A percentile compares a stretch with the other conserved stretches of the same genome.
Conservation (phyloP, 2,113 vertebrate genomes). For the Silurus glanis region DNA sequence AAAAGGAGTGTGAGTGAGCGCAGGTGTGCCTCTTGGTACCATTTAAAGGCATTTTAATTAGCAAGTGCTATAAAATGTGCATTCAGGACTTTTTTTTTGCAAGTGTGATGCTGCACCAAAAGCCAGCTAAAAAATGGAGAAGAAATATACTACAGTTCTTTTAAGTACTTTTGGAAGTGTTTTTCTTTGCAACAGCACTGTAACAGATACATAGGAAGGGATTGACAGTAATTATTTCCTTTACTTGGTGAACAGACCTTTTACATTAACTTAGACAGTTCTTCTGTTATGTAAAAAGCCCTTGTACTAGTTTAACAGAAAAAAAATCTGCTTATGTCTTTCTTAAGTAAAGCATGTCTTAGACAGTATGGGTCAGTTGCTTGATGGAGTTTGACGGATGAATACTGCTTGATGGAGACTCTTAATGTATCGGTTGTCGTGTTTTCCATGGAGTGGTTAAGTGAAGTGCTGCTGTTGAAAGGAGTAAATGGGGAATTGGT, state of each 20-base stretch:
- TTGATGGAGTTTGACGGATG: conserved; percentile 2
- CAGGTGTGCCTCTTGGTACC: conserved; percentile 75
- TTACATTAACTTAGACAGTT: conserved; percentile 16
- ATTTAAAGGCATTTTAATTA: conserved; percentile 83
- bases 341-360: conserved; percentile 15
- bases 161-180: conserved; percentile 35
- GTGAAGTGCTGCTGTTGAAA: conserved; percentile 69
- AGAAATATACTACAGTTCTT: conserved; percentile 20
- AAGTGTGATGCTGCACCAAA: conserved; percentile 73
- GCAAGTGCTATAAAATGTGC: conserved; percentile 87
- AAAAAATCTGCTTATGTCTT: conserved; percentile 14
- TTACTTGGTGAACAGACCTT: conserved; percentile 11
- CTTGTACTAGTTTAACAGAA: background rate
- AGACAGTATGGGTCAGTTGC: background rate
- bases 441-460: conserved; percentile 23
- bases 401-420: conserved; percentile 25
- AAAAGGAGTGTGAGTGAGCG: conserved; percentile 70
- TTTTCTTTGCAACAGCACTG: conserved; percentile 19
- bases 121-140: conserved; percentile 67
- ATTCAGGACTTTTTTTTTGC: conserved; percentile 62
- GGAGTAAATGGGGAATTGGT: conserved; percentile 40
- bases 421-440: conserved; percentile 17
- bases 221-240: background rate
- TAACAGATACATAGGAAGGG: background rate
- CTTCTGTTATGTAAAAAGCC: conserved; percentile 19